Evolutionary conservation across 2,797 vertebrate species (phyloP).

Genomic region (Acanthurus lineatus): DNA sequence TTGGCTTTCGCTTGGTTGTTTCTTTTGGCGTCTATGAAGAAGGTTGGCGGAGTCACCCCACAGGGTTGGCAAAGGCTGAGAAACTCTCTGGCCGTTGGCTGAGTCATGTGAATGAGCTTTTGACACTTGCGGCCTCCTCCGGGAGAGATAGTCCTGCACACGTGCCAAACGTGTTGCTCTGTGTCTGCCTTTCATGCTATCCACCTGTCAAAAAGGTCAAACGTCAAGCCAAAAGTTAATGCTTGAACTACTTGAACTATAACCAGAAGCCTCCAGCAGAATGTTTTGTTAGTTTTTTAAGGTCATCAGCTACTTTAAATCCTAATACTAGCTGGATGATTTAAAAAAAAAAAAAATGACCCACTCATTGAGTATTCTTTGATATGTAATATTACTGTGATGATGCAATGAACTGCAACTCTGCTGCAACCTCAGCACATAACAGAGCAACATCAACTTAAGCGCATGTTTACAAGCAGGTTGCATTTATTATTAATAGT

Average conservation of each 20-base stretch:
- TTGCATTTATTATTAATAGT: conserved; percentile 62
- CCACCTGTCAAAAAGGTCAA: conserved; percentile 78
- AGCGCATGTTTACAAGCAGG: conserved; percentile 39
- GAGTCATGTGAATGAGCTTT: conserved; percentile 48
- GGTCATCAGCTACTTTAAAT: conserved; percentile 3
- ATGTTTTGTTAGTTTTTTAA: neutral
- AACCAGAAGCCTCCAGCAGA: neutral
- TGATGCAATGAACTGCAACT: conserved; percentile 51
- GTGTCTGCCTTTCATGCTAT: conserved; percentile 67
- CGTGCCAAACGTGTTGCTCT: conserved; percentile 66
- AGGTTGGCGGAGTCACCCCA: conserved; percentile 44
- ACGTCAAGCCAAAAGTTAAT: conserved; percentile 50
- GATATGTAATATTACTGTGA: conserved; percentile 1
- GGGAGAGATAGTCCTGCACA: conserved; percentile 67
- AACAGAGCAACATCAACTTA: conserved; percentile 32
- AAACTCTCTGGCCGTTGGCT: conserved; percentile 31
- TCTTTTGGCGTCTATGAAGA: conserved; percentile 51
- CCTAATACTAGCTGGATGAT: neutral
- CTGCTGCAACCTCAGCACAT: conserved; percentile 22
- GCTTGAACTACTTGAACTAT: conserved; percentile 24
- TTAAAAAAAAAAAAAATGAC: neutral
- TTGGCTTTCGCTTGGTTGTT: conserved; percentile 43
- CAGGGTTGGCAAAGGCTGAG: conserved; percentile 21
- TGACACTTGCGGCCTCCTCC: conserved; percentile 45
- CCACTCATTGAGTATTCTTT: conserved; percentile 22